Conservation (phyloP, 2,113 vertebrate genomes). For the Prinia subflava region DNA sequence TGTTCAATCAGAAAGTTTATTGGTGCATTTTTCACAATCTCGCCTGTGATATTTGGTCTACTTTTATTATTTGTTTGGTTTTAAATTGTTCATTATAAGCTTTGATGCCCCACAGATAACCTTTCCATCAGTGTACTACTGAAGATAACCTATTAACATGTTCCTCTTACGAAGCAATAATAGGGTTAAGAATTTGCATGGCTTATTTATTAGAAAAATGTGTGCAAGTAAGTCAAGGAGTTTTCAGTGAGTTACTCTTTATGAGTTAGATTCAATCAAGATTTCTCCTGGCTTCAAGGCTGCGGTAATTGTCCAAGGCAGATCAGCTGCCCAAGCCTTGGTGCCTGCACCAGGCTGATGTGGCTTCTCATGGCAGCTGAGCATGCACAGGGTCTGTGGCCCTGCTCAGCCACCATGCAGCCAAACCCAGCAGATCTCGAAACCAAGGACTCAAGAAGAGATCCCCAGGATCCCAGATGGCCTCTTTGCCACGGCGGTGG, state of each 20-base stretch:
- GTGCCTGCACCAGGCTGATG: not conserved
- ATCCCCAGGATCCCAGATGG: no score
- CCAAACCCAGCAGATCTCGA: not conserved
- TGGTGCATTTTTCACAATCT: not conserved
- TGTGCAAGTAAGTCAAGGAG: conserved; percentile 52
- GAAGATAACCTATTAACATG: not conserved
- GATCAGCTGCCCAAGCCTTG: not conserved
- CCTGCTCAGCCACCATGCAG: not conserved
- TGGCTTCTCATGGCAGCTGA: not conserved
- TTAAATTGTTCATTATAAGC: not conserved
- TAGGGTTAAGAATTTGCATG: conserved; percentile 40
- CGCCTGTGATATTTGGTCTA: not conserved
- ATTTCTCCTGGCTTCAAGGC: conserved; percentile 13
- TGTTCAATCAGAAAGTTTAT: not conserved
- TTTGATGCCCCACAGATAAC: not conserved
- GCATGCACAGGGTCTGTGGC: not conserved
- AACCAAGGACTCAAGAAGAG: not conserved
- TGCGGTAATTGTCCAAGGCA: not conserved
- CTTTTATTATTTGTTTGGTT: not conserved
- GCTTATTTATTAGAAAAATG: conserved; percentile 56
- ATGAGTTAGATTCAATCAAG: conserved; percentile 30
- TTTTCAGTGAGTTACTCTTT: conserved; percentile 44
- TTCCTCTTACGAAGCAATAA: not conserved
- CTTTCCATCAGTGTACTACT: not conserved
- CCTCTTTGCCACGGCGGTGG: rapidly evolving